Base-by-base conservation (phyloP, 2,888 invertebrate genomes). In the Clanis bilineata region DNA sequence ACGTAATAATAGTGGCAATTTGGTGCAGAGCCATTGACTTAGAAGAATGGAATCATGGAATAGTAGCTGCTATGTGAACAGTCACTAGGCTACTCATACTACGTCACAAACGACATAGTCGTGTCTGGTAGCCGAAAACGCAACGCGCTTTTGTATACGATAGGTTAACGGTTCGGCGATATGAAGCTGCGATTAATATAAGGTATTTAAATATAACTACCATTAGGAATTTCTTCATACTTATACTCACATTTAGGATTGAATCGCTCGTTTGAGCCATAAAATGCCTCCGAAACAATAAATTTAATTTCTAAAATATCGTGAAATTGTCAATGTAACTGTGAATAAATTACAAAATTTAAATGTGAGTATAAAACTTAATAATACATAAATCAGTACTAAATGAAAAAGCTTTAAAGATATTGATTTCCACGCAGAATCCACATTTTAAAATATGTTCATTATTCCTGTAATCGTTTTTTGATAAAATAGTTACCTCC, bases 111-210 rank as follows among this genome's bases (percentile, higher is more conserved):
- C 38, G 38, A 51, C 57, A 57, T 28, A 57, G 43, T 43, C 28
- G 56, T 43, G 43, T 43, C 18, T 23, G 21, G 43, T 7, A 22
- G 57, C 51, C 51, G 51, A 32, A 44, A 32, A 51, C 25, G 47
- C 47, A 47, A 47, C 51, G 51, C 60, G 63, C 63, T 69, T 69
- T 65, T 66, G 69, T 69, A 69, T 69, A 69, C 69, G 69, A 69
- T 64, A 64, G 56, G 47, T 45, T 45, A 55, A 56, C 23, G 21
- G 56, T 51, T 22, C 32, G 32, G 32, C 25, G 47, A 51, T 32
- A 51, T 32, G 10, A 45, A 45, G 25, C 23, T 25, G 51, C 18
- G 32, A n/a, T 18, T 51, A 51, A 28, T 51, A 10, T 51, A 51
- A 32, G 32, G 18, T 10, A 51, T 51, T 51, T 36, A 36, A 18